Evolutionary conservation across 2,888 invertebrate species (phyloP).

Genomic region (Caenorhabditis afra): DNA sequence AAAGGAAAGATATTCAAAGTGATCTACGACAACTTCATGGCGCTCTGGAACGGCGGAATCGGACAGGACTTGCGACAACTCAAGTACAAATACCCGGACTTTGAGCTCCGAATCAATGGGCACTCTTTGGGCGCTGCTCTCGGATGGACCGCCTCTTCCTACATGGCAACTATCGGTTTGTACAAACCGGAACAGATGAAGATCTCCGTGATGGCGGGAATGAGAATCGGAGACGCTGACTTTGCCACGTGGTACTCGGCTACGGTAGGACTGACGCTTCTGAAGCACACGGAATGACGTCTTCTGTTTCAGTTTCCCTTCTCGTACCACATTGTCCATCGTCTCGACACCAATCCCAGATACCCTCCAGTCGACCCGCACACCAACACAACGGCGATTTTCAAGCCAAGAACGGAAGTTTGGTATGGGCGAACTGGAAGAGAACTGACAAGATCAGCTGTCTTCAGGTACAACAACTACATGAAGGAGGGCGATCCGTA

Average conservation of each 20-base stretch:
- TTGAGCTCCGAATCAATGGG: slow-evolving; percentile 42
- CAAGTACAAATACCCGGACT: slow-evolving; percentile 32
- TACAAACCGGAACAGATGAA: slow-evolving; percentile 37
- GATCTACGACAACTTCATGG: slow-evolving; percentile 32
- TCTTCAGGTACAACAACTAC: slow-evolving; percentile 19
- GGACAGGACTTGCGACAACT: slow-evolving; percentile 24
- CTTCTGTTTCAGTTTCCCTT: slow-evolving; percentile 8
- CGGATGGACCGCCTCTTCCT: slow-evolving; percentile 28
- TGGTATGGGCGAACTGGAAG: too few relatives aligned
- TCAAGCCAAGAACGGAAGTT: slow-evolving; percentile 3
- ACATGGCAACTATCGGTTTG: slow-evolving; percentile 28
- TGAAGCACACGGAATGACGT: too few relatives aligned
- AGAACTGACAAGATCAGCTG: too few relatives aligned
- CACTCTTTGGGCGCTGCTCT: slow-evolving; percentile 36
- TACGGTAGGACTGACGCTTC: slow-evolving; percentile 20
- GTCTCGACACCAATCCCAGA: neutral
- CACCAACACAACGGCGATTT: neutral
- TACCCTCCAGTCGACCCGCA: slow-evolving; percentile 8
- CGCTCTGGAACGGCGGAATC: slow-evolving; percentile 48
- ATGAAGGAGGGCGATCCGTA: slow-evolving; percentile 9
- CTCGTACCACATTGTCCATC: slow-evolving; percentile 11
- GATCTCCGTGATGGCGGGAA: slow-evolving; percentile 25
- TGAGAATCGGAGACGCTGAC: slow-evolving; percentile 22
- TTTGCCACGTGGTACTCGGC: slow-evolving; percentile 27
- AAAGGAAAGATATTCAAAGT: slow-evolving; percentile 41